Conservation (phyloP, 2,797 vertebrate species). For the Falco novaeseelandiae region DNA sequence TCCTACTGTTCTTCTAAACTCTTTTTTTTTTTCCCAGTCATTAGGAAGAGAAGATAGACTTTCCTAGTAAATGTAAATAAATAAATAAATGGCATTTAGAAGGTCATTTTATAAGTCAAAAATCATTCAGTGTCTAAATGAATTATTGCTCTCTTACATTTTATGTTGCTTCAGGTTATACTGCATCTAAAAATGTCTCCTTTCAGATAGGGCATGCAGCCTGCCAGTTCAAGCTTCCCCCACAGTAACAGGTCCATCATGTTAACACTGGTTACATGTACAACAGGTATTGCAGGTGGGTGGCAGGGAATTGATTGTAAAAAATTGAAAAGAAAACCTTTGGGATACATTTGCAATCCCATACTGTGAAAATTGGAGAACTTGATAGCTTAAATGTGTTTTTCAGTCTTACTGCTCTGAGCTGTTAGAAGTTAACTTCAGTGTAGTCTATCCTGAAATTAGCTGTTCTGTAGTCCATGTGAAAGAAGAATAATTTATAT, state of each 20-base stretch:
- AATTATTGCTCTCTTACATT: not conserved
- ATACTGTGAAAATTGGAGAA: not conserved
- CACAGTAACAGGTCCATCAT: not conserved
- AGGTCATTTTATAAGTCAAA: not conserved
- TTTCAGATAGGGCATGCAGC: not conserved
- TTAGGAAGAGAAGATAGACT: not conserved
- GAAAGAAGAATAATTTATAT: not conserved
- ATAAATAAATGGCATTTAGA: not conserved
- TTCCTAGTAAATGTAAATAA: not conserved
- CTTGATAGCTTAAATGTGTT: not conserved
- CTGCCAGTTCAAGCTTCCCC: not conserved
- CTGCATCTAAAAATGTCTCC: not conserved
- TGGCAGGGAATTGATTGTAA: not conserved
- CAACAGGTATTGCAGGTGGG: not conserved
- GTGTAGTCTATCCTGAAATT: not conserved
- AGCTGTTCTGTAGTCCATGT: not conserved
- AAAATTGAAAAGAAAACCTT: not conserved
- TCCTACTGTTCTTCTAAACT: not conserved
- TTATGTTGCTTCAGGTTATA: slow-evolving; percentile 1
- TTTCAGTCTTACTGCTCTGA: not conserved
- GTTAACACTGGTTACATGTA: not conserved
- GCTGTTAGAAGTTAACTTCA: not conserved
- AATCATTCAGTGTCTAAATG: not conserved
- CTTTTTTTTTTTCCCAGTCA: not conserved
- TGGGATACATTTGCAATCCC: not conserved